A percentile compares a stretch with the other conserved stretches of the same genome.
These are phyloP conservation scores for Micrasema minimum DNA, from an alignment of 1,140 invertebrate genomes.

Conservation along the genomic window DNA sequence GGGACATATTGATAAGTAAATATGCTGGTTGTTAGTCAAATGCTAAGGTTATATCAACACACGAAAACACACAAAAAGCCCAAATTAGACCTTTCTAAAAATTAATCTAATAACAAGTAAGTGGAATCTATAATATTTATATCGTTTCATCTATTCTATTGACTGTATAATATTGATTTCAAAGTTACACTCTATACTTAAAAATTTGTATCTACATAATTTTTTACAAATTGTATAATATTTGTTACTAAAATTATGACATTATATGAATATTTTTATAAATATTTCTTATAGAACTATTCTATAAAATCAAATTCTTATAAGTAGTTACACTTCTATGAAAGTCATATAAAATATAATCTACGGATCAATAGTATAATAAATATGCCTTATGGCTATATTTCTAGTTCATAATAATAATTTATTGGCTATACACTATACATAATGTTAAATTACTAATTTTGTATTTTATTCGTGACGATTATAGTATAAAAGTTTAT, in stretches of 20 bases:
- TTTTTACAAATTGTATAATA: no score
- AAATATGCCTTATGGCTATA: background rate
- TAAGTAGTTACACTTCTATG: background rate
- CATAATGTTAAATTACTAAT: no score
- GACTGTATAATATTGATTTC: constrained; percentile 1
- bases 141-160: constrained; percentile 8
- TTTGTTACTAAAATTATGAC: no score
- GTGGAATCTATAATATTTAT: background rate
- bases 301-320: background rate
- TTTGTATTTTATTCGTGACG: no score
- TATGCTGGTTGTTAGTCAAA: constrained; percentile 27
- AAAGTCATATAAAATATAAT: background rate
- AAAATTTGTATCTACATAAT: background rate
- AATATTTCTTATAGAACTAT: background rate
- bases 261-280: background rate
- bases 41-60: background rate
- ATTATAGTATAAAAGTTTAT: no score
- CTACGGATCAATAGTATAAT: no score
- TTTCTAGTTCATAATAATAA: no score
- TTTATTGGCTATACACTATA: no score
- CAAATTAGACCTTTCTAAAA: constrained; percentile 5
- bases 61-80: constrained; percentile 23
- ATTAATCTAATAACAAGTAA: background rate
- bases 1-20: constrained; percentile 34
- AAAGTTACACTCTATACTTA: background rate